phyloP scores from a whole-genome alignment of 2,888 invertebrate genomes.

The Aspidiotus destructor region DNA sequence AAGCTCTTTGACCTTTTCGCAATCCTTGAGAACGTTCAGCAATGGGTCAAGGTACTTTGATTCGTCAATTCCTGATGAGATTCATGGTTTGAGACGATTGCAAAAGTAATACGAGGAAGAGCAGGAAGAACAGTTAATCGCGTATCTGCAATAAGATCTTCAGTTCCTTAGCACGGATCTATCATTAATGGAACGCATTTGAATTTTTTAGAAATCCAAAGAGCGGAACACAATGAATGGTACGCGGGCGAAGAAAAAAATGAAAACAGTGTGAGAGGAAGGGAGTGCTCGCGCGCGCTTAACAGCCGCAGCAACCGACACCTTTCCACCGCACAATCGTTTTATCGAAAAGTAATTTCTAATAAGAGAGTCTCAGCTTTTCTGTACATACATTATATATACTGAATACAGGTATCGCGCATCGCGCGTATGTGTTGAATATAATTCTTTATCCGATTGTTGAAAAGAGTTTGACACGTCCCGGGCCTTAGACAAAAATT shows the following conservation, averaged over 20 bases:
- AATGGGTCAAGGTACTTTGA: too few species aligned
- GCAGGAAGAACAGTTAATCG: too few species aligned
- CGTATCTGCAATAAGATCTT: too few species aligned
- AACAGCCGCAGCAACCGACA: neutral
- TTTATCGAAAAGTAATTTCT: slow-evolving; percentile 33
- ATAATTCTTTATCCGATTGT: slow-evolving; percentile 31
- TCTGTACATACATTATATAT: neutral
- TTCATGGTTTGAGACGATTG: too few species aligned
- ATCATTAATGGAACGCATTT: neutral
- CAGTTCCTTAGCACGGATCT: neutral
- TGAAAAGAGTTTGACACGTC: slow-evolving; percentile 15
- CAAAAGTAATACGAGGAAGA: too few species aligned
- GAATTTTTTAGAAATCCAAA: too few species aligned
- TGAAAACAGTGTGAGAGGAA: neutral
- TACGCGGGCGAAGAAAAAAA: too few species aligned
- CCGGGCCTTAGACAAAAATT: slow-evolving; percentile 12
- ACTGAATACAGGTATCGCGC: too few species aligned
- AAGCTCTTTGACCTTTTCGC: too few species aligned
- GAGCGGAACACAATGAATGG: too few species aligned
- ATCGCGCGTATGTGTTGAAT: neutral
- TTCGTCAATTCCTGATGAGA: too few species aligned
- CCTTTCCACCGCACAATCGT: slow-evolving; percentile 21
- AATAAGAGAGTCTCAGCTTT: slow-evolving; percentile 20
- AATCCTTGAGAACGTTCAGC: too few species aligned
- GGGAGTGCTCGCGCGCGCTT: neutral